Evolutionary conservation across 2,888 invertebrate genomes (phyloP), one percentile per base, ranked within the genome.

Genomic region (Trissolcus japonicus): DNA sequence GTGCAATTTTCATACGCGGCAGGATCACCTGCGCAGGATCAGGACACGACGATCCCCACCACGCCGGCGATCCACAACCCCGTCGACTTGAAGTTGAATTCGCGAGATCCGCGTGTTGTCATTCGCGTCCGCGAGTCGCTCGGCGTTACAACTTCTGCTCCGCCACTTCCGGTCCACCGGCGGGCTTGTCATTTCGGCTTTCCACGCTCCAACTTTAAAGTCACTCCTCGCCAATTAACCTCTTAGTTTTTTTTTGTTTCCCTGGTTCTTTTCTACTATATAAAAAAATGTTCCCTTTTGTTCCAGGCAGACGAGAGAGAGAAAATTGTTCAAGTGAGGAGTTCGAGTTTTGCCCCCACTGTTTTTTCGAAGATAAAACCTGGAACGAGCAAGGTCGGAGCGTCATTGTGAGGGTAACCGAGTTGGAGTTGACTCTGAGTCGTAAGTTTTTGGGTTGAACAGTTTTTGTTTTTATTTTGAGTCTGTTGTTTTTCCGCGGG

Each of bases 61-160:
- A 6, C 16, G 48, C 13, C n/a, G n/a, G 56, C 1, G 19, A 54
- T 0, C 50, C 63, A 59, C 79, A 75, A 77, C 79, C 78, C 80
- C 75, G 60, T 67, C 73, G 57, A 63, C 59, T 67, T 73, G 54
- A 73, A 78, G 61, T 67, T 51, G 60, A 56, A 73, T 76, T 78
- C 76, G 71, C 63, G 63, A 61, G 66, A 60, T 74, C 60, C 67
- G 76, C 74, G 69, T 73, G 66, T 62, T 76, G 76, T 78, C 80
- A 80, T 80, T 80, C 76, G 72, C 72, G 71, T 62, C 63, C 76
- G 76, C 63, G 80, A 78, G 53, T 61, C 59, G 57, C 59, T 80
- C 67, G 71, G 53, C 67, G 73, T 56, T 65, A 68, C 71, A 72
- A 16, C 78, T 59, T 48, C 25, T 16, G 59, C 51, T 29, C 61